Base-by-base conservation (phyloP, 1,140 invertebrate genomes). In the Telenomus remus region DNA sequence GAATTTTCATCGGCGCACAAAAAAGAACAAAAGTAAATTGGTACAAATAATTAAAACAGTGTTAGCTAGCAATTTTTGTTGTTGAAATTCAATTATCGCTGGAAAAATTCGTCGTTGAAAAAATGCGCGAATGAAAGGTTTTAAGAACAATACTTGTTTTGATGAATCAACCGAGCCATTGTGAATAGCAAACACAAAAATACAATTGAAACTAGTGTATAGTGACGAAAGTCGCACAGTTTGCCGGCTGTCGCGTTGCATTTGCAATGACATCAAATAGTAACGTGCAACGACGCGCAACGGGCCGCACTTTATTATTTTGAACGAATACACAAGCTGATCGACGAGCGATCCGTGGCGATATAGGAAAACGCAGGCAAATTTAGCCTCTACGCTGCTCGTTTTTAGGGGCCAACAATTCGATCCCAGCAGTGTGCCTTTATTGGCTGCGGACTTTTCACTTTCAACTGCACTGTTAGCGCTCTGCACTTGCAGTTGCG, bases 401-500 rank as follows among this genome's bases (percentile, higher is more conserved):
- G 66, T 60, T 76, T 76, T 76, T 76, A 42, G 60, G 33, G 60
- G 56, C 37, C 55, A 55, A 71, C 66, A 51, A 49, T 65, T 66
- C 47, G 59, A 55, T 54, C 55, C 55, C 50, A 13, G 35, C 49
- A 10, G 10, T 43, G 49, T 46, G 60, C 72, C 48, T 66, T 76
- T 69, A 70, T 70, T 64, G 73, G 61, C 39, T 33, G 35, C 43
- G 53, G 50, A 76, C 66, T 70, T 76, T 69, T 76, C 55, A 49
- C 66, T 64, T 64, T 69, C 43, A 53, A 35, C 55, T 60, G 57
- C 60, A 39, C 47, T 34, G 72, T 42, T 37, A 50, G 59, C 64
- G 37, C 50, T 65, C 73, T 61, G 54, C 65, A 65, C 73, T 76
- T 76, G 73, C 65, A 76, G 73, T 71, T 76, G 73, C 47, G 66